phyloP scores from a whole-genome alignment of 2,888 invertebrate species.

The Drosophila bunnanda region DNA sequence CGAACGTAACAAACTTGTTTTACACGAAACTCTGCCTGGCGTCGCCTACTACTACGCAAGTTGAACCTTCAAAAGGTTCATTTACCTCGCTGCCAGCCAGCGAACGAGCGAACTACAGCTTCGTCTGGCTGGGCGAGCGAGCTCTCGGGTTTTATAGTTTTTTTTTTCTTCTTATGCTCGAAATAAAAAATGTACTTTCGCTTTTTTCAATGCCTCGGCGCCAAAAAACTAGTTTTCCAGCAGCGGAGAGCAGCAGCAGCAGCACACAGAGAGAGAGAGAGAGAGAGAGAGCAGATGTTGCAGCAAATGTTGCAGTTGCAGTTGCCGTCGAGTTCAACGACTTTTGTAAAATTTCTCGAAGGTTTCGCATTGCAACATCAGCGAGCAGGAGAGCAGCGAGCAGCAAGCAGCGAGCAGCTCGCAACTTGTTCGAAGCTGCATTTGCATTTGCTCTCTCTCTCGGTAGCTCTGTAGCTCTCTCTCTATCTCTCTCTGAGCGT shows the following conservation, averaged over 20 bases:
- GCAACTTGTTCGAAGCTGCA: slow-evolving; percentile 71
- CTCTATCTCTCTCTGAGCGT: slow-evolving; percentile 44
- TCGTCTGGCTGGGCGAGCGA: not conserved
- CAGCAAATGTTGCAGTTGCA: slow-evolving; percentile 35
- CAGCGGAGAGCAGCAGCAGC: slow-evolving; percentile 5
- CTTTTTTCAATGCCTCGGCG: slow-evolving; percentile 85
- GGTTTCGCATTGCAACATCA: slow-evolving; percentile 82
- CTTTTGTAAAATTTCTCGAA: slow-evolving; percentile 83
- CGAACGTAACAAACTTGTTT: slow-evolving; percentile 79
- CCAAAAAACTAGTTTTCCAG: slow-evolving; percentile 74
- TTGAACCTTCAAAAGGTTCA: slow-evolving; percentile 85
- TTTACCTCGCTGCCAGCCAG: slow-evolving; percentile 76
- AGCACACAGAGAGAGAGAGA: slow-evolving; percentile 9
- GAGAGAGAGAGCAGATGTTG: slow-evolving; percentile 5
- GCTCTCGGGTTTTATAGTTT: slow-evolving; percentile 6
- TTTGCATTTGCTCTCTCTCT: slow-evolving; percentile 61
- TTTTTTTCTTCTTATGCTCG: slow-evolving; percentile 4
- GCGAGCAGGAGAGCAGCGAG: slow-evolving; percentile 19
- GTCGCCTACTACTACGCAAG: slow-evolving; percentile 80
- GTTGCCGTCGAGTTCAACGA: slow-evolving; percentile 80
- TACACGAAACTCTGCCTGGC: slow-evolving; percentile 53
- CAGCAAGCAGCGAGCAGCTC: slow-evolving; percentile 7
- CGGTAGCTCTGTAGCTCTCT: not conserved
- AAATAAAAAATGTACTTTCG: slow-evolving; percentile 83
- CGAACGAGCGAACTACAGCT: slow-evolving; percentile 2